Evolutionary conservation across 53 echinoderm and acorn worm genomes (phyloP), one percentile per base, ranked within the genome.

Genomic region (Echinometra lucunter): DNA sequence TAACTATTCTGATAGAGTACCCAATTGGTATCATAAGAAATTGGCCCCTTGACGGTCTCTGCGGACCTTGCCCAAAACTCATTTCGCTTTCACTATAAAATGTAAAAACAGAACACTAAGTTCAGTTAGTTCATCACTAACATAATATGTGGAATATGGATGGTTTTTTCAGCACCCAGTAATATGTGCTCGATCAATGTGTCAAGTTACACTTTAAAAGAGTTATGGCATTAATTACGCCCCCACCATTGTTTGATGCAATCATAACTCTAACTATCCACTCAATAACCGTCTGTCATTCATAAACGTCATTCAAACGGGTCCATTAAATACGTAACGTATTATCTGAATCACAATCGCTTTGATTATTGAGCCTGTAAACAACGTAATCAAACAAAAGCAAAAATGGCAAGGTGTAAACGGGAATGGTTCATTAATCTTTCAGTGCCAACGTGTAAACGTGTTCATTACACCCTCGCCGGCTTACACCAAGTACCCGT

Each of bases 361-460:
- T n/a, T 85, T 47, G 28, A 85, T 28, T 49, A 85, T 85, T 49
- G 85, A 85, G 30, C 30, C 82, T 85, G 85, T 49, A 49, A 85
- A 85, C 85, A 85, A 85, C 28, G 45, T 0, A 25, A 85, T 85
- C 49, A 85, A 60, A 90, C 90, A 60, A 35, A 60, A 63, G 37
- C 37, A 37, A 63, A 90, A 63, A n/a, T 37, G 2, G 90, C 12
- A 15, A 58, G 90, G 63, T 90, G 90, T 90, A 60, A 85, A 45
- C 85, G 49, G 85, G 16, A 85, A n/a, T 85, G 27, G 49, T 19
- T 45, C n/a, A 21, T 85, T 49, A 49, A 85, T 85, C 49, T 40
- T 27, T 47, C 30, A n/a, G 45, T 85, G 12, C 13, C n/a, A 85
- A 9, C 30, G 10, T 45, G 81, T 81, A 42, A 85, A n/a, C 85